These are phyloP conservation scores for Leptarthrus brevirostris DNA, from an alignment of 2,888 invertebrate genomes.

Conservation along the genomic window DNA sequence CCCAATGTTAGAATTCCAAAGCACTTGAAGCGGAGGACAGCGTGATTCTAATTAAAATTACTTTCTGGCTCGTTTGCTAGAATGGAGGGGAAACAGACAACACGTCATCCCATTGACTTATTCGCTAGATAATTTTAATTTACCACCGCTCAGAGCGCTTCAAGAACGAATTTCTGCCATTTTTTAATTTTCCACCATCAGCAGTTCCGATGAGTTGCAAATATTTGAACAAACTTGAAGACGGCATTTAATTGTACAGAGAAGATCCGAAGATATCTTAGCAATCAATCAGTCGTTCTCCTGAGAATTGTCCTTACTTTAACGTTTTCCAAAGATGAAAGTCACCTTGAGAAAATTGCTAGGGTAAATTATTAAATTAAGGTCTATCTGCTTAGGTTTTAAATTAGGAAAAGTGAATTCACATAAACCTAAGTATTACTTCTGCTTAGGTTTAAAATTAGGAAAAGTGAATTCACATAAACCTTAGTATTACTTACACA, in stretches of 20 bases:
- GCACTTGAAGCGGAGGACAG: constrained; percentile 7
- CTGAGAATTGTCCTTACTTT: not conserved
- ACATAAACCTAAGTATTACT: not conserved
- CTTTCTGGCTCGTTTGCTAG: constrained; percentile 23
- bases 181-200: constrained; percentile 35
- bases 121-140: constrained; percentile 15
- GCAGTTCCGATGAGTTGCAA: constrained; percentile 36
- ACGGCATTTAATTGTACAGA: constrained; percentile 11
- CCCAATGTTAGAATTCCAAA: not conserved
- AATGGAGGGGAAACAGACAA: not conserved
- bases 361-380: too few relatives aligned
- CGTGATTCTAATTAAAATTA: constrained; percentile 33
- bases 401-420: too few relatives aligned
- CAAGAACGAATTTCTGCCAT: constrained; percentile 5
- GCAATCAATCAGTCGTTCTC: constrained; percentile 10
- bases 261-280: constrained; percentile 4
- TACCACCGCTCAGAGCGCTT: constrained; percentile 6
- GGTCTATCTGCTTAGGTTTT: too few relatives aligned
- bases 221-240: constrained; percentile 33
- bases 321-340: too few relatives aligned
- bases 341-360: too few relatives aligned
- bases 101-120: constrained; percentile 11
- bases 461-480: too few relatives aligned
- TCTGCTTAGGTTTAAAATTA: too few relatives aligned
- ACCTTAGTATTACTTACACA: not conserved